Percentiles rank a stretch among this genome's conserved stretches.
Conservation (phyloP, 2,888 invertebrate genomes). For the Heliconius ismenius region DNA sequence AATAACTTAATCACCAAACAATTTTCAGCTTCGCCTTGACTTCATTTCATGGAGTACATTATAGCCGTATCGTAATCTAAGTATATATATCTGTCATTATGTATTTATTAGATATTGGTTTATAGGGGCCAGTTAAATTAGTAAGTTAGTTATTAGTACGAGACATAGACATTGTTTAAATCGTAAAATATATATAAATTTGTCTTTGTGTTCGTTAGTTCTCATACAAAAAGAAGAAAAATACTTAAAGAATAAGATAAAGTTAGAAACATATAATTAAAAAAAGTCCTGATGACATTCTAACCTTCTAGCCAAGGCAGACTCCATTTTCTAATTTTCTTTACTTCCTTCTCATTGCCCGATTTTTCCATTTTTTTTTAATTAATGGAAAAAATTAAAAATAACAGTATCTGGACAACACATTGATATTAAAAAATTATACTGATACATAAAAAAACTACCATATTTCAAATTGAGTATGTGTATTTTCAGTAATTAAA, state of each 20-base stretch:
- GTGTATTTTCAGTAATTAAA: background rate
- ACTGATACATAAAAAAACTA: background rate
- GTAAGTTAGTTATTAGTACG: background rate
- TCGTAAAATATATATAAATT: too few relatives aligned
- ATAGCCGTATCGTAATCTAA: background rate
- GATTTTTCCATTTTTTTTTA: too few relatives aligned
- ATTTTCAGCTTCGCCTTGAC: background rate
- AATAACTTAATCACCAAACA: conserved; percentile 15
- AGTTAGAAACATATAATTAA: background rate
- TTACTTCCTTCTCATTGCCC: too few relatives aligned
- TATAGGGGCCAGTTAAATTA: background rate
- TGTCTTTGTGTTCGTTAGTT: background rate
- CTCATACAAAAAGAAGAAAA: background rate
- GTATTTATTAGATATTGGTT: background rate
- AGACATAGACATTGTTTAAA: background rate
- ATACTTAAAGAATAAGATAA: background rate
- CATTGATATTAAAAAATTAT: too few relatives aligned
- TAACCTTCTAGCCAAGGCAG: too few relatives aligned
- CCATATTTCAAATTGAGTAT: background rate
- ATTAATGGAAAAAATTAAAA: too few relatives aligned
- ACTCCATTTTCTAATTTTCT: too few relatives aligned
- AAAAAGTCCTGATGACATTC: too few relatives aligned
- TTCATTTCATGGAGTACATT: conserved; percentile 5
- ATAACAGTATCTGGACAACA: too few relatives aligned
- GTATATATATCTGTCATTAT: background rate